phyloP scores from a whole-genome alignment of 2,888 invertebrate species.

The Lasioglossum oenotherae region DNA sequence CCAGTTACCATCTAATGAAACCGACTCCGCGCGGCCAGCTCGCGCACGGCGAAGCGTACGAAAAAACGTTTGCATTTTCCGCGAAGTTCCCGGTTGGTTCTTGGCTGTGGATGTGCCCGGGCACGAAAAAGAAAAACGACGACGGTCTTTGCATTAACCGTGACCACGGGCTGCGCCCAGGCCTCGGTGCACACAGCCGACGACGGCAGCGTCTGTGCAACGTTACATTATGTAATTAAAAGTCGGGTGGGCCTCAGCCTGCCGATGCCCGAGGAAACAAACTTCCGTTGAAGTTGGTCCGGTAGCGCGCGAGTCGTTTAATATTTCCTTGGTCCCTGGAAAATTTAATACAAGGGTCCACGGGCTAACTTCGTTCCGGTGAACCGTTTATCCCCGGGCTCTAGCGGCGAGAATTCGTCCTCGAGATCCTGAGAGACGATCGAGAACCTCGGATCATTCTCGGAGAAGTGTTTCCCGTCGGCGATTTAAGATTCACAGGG shows the following conservation, averaged over 20 bases:
- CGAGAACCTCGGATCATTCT: neutral
- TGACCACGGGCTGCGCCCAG: conserved; percentile 19
- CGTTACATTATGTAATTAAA: conserved; percentile 57
- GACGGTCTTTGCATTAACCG: conserved; percentile 48
- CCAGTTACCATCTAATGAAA: conserved; percentile 44
- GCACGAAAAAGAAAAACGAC: neutral
- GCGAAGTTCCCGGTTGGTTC: neutral
- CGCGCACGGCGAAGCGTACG: neutral
- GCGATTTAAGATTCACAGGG: neutral
- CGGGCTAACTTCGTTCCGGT: conserved; percentile 10
- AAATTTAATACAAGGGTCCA: conserved; percentile 25
- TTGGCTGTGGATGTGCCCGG: neutral
- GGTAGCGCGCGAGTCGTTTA: conserved; percentile 20
- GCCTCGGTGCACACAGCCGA: too few relatives aligned
- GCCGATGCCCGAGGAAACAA: conserved; percentile 35
- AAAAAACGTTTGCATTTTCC: conserved; percentile 29
- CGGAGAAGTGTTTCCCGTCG: neutral
- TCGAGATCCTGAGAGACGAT: neutral
- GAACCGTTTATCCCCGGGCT: neutral
- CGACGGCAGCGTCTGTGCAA: neutral
- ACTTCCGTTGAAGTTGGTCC: conserved; percentile 22
- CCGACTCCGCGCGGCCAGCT: conserved; percentile 3
- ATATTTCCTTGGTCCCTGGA: conserved; percentile 12
- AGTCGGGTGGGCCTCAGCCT: conserved; percentile 2
- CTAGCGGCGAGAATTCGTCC: neutral